phyloP scores from a whole-genome alignment of 2,797 vertebrate genomes.

The Gambusia yucatana region DNA sequence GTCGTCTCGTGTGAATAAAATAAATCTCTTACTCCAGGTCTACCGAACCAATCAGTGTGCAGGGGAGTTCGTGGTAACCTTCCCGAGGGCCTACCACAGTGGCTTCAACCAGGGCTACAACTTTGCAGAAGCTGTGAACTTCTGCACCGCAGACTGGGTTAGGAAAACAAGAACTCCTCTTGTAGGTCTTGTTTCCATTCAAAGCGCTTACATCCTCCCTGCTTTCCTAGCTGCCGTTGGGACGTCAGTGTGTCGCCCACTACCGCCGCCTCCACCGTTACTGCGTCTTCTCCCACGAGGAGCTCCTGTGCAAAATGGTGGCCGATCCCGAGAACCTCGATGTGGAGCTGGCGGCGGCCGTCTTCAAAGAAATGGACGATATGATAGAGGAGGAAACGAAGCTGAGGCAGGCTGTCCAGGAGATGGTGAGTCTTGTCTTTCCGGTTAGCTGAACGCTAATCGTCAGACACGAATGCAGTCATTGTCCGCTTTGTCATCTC shows the following conservation, averaged over 20 bases:
- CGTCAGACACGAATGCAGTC: not conserved
- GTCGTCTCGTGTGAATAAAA: not conserved
- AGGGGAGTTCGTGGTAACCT: constrained; percentile 98
- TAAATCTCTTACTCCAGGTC: constrained; percentile 79
- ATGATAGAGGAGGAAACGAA: constrained; percentile 93
- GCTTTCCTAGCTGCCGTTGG: constrained; percentile 87
- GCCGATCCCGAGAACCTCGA: constrained; percentile 95
- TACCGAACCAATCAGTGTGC: constrained; percentile 99
- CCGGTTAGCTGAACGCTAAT: not conserved
- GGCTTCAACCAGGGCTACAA: constrained; percentile 99
- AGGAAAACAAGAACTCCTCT: constrained; percentile 28
- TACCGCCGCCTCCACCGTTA: constrained; percentile 93
- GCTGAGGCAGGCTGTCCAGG: constrained; percentile 86
- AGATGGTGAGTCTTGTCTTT: constrained; percentile 79
- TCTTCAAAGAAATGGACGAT: constrained; percentile 92
- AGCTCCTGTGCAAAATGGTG: constrained; percentile 98
- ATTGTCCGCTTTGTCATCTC: not conserved
- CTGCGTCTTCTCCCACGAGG: constrained; percentile 98
- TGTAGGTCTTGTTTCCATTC: not conserved
- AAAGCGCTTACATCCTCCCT: not conserved
- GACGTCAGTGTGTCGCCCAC: constrained; percentile 95
- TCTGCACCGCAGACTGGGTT: constrained; percentile 99
- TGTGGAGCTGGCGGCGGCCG: constrained; percentile 93
- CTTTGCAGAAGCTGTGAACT: constrained; percentile 99
- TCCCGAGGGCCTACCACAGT: constrained; percentile 97